Evolutionary conservation across 2,888 invertebrate genomes (phyloP).

Genomic region (Agrotis ipsilon): DNA sequence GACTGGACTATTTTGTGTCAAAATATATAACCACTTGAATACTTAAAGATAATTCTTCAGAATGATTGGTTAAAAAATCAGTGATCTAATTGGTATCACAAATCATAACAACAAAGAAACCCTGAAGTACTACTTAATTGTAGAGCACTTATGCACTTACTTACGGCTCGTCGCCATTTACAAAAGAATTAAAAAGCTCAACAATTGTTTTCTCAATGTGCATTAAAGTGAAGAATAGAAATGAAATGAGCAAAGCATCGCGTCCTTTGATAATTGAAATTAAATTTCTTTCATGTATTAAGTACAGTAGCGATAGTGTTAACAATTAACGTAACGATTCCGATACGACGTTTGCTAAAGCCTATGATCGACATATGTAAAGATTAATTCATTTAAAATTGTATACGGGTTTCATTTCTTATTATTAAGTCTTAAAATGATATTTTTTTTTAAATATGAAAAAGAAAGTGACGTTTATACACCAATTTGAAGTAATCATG

Average conservation of each 20-base stretch:
- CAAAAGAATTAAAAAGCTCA: not conserved
- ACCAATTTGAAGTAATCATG: not conserved
- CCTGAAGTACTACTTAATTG: not conserved
- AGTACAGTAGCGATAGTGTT: conserved; percentile 7
- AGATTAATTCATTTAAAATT: no score
- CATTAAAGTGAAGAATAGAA: conserved; percentile 73
- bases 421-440: not conserved
- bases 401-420: not conserved
- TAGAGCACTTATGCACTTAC: no score
- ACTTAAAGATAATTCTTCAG: no score
- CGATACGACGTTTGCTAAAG: conserved; percentile 34
- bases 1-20: not conserved
- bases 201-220: conserved; percentile 49
- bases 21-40: no score
- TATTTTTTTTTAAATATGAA: not conserved
- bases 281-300: conserved; percentile 20
- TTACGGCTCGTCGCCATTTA: not conserved
- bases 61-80: not conserved
- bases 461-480: not conserved
- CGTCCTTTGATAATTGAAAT: conserved; percentile 51
- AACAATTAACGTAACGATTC: conserved; percentile 28
- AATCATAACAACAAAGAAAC: conserved; percentile 21
- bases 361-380: not conserved
- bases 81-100: not conserved
- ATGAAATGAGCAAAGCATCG: conserved; percentile 80